These are phyloP conservation scores for Muscicapa adusta DNA, from an alignment of 2,113 vertebrate species.

Conservation along the genomic window DNA sequence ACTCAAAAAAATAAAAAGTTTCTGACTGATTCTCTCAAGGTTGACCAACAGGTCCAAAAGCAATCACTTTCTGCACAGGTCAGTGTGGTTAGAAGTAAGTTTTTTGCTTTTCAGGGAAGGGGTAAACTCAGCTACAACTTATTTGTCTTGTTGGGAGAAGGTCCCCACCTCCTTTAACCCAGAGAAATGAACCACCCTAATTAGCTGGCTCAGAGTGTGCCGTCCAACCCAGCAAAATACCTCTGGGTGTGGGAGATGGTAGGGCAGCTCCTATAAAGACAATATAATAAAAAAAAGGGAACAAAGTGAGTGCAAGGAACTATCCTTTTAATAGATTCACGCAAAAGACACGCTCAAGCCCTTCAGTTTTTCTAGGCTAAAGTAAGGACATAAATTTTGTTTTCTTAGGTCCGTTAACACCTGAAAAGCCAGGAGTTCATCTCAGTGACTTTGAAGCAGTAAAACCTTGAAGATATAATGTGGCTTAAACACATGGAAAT, in stretches of 20 bases:
- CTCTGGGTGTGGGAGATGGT: background rate
- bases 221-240: background rate
- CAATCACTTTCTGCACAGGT: background rate
- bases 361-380: slow-evolving; percentile 28
- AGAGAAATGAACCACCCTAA: background rate
- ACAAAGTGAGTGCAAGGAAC: background rate
- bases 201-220: background rate
- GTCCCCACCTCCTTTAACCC: background rate
- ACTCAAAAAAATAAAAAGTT: background rate
- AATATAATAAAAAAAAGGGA: background rate
- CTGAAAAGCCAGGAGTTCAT: slow-evolving; percentile 55
- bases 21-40: background rate
- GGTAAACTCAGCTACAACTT: background rate
- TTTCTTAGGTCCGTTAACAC: slow-evolving; percentile 52
- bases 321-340: background rate
- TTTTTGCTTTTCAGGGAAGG: background rate
- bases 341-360: background rate
- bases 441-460: slow-evolving; percentile 63
- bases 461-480: slow-evolving; percentile 72
- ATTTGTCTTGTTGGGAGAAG: background rate
- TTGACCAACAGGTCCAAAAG: background rate
- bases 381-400: slow-evolving; percentile 39
- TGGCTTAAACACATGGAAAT: slow-evolving; percentile 71
- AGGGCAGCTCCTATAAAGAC: background rate
- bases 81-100: background rate